Percentiles rank a stretch among this genome's conserved stretches.
Evolutionary conservation across 2,113 vertebrate genomes (phyloP).

Genomic region (Epinephelus moara): DNA sequence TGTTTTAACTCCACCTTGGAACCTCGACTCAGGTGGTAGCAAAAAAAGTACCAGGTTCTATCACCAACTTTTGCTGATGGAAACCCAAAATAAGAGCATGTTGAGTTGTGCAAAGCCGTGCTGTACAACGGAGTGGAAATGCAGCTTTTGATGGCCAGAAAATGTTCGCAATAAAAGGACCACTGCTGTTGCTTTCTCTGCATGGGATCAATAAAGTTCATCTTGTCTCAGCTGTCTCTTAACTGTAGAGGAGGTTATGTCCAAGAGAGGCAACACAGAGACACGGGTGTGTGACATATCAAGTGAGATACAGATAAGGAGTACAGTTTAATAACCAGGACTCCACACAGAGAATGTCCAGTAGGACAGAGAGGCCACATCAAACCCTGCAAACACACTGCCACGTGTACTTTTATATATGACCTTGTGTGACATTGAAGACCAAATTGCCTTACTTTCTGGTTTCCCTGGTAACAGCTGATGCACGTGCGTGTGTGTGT

Average conservation of each 20-base stretch:
- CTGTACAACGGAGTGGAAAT: too few species aligned
- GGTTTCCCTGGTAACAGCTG: constrained; percentile 44
- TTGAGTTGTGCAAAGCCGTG: too few species aligned
- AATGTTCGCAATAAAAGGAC: background rate
- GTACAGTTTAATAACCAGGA: background rate
- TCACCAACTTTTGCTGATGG: too few species aligned
- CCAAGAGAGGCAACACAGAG: background rate
- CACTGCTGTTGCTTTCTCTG: background rate
- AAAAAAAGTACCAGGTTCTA: too few species aligned
- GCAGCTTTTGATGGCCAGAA: background rate
- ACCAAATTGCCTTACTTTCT: constrained; percentile 42
- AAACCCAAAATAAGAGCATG: too few species aligned
- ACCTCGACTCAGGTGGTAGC: too few species aligned
- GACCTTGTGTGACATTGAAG: constrained; percentile 53
- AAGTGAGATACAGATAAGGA: background rate
- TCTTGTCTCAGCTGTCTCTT: background rate
- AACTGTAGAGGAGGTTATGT: background rate
- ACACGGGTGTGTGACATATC: background rate
- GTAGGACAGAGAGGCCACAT: background rate
- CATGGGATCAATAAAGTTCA: background rate
- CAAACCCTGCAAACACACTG: constrained; percentile 11
- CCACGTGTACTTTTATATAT: constrained; percentile 10
- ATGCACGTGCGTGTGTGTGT: background rate
- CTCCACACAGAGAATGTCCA: background rate
- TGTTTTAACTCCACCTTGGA: too few species aligned